Conservation (phyloP, 2,113 vertebrate genomes). For the cattle (Bos taurus) region ARS-UCD2.0 NC_037329.1:106047501-106048000, state of each 20-base stretch:
- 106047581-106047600: not conserved
- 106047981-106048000: not conserved
- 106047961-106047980: not conserved
- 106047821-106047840: not conserved
- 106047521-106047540: not conserved
- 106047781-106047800: not conserved
- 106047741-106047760: not conserved
- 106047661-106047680: not conserved
- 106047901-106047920: not conserved
- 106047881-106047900: not conserved
- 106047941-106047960: not conserved
- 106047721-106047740: not conserved
- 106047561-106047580: not conserved
- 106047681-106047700: not conserved
- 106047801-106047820: not conserved
- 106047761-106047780: not conserved
- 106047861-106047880: not conserved
- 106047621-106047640: not conserved
- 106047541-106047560: not conserved
- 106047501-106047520: constrained; percentile 55
- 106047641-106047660: not conserved
- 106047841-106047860: not conserved
- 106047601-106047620: not conserved
- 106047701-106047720: not conserved
- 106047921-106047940: not conserved